Conservation (phyloP, 2,113 vertebrate species). For the Chionis minor region DNA sequence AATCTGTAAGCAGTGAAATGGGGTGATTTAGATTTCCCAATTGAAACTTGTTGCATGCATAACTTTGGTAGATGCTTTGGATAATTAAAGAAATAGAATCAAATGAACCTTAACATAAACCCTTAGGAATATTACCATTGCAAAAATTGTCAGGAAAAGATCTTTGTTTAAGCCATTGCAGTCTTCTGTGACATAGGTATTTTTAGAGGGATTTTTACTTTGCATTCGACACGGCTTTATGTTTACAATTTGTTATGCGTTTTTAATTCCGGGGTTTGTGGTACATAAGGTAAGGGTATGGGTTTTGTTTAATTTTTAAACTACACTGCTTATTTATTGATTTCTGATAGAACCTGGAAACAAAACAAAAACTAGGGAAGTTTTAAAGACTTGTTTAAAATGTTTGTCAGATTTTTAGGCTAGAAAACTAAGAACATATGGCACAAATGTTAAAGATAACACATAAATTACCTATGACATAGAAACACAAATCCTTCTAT, state of each 20-base stretch:
- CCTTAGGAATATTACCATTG: neutral
- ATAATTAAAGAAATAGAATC: neutral
- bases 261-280: neutral
- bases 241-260: neutral
- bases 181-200: neutral
- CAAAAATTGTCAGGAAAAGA: neutral
- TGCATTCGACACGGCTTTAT: neutral
- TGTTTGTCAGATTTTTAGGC: neutral
- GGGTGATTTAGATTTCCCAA: neutral
- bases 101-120: conserved; percentile 7
- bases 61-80: neutral
- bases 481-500: neutral
- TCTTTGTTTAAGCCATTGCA: neutral
- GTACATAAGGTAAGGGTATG: neutral
- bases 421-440: neutral
- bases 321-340: neutral
- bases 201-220: conserved; percentile 1
- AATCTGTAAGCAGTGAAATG: neutral
- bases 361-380: neutral
- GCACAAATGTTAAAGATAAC: neutral
- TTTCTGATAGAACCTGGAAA: neutral
- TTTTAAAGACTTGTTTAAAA: neutral
- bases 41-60: neutral
- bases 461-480: neutral
- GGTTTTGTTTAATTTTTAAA: neutral